Base-by-base conservation (phyloP, 2,113 vertebrate genomes). In the Zosterops borbonicus region DNA sequence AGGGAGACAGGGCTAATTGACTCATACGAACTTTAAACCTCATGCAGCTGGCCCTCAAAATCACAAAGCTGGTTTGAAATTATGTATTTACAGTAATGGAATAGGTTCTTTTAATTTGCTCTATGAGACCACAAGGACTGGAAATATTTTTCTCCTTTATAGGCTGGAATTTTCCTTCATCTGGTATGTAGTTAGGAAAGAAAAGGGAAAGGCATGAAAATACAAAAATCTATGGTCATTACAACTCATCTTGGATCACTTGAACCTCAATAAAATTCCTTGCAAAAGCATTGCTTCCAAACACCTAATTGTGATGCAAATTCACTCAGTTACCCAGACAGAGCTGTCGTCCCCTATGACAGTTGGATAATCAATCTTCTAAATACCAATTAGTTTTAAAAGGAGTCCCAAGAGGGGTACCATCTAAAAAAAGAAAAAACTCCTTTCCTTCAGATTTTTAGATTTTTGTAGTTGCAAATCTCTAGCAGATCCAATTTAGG, bases 311-410 rank as follows among this genome's bases (percentile, higher is more conserved):
- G 41, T 83, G 59, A 94, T 96, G 90, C 71, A 93, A 90, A 94
- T 96, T 92, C 50, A 53, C 49, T n/a, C 62, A 58, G 64, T 73
- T 96, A 88, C 52, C 15, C 82, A 83, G 86, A 67, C 65, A 80
- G 75, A 90, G 42, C 55, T 3, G 0, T 69, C 80, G n/a, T 92
- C 46, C 59, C 67, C 71, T 69, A 53, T 83, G 90, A 93, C 85
- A 90, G 92, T 56, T 0, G 5, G 88, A 94, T 86, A 93, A 96
- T 93, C 88, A 83, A 83, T 94, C 83, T 94, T 88, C 71, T 90
- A 93, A 92, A 91, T 59, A 94, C 21, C 83, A 92, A 44, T 82
- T 71, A 81, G 21, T 50, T 87, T 90, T 94, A 7, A n/a, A 80
- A 85, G 63, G 37, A n/a, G 42, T 89, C 86, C 83, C 80, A 68